Evolutionary conservation across 2,113 vertebrate species (phyloP), one percentile per base, ranked within the genome.

Genomic region (Taxidea taxus): DNA sequence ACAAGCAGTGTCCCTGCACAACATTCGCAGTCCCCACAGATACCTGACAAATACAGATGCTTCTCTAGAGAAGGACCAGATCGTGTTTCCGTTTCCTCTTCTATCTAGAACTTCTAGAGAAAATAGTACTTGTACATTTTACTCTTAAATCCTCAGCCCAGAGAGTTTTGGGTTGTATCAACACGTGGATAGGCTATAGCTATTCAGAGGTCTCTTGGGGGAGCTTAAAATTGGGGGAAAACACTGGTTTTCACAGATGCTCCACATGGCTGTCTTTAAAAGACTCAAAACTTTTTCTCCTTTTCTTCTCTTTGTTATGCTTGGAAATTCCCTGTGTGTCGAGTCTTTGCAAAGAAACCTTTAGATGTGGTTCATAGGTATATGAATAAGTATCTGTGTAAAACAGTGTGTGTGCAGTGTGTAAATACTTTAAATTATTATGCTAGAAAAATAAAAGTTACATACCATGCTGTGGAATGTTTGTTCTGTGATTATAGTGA

Each of bases 371-470:
- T 98, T 99, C 98, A 98, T 99, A 98, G 99, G 97, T 99, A 98
- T 99, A 97, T 98, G 95, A 98, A 94, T 99, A 98, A 98, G 95
- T 98, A 95, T 98, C 98, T 99, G 98, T 99, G 99, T 99, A 98
- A 98, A 98, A 99, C 99, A 99, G 98, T 99, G 99, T 98, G 98
- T 99, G 99, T 99, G 99, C 98, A 98, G 98, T 99, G 98, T 99
- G 99, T 99, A 99, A 99, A 99, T 99, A 99, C 98, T 99, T 99
- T 99, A 99, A 99, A 99, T 99, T 99, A 99, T 99, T 99, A 99
- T 99, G 98, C 95, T 99, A 99, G 99, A 99, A 98, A 98, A 99
- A 99, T 99, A 99, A 99, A 99, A 99, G 98, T 99, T 99, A 98
- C 98, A 96, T 99, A 98, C 98, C 97, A 98, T 99, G 98, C 98